Base-by-base conservation (phyloP, 2,797 vertebrate species). In the Hozukius guyotensis region DNA sequence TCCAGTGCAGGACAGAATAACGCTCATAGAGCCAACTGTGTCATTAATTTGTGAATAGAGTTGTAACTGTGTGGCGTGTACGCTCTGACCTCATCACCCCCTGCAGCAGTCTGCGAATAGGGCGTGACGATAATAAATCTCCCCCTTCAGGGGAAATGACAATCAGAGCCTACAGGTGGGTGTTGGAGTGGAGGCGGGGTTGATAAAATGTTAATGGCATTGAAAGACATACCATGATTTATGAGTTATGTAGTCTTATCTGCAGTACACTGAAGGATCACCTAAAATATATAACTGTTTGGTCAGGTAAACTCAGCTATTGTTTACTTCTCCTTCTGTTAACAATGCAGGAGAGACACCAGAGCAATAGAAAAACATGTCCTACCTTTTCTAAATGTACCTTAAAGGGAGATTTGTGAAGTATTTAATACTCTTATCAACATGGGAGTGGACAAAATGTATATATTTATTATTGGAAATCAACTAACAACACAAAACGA, bases 161-260 rank as follows among this genome's bases (percentile, higher is more conserved):
- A 65, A 49, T 80, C 73, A 61, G 22, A 78, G 56, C 53, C 12
- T 42, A 57, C 63, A 81, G 70, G 77, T 81, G 46, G 56, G 46
- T 27, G 81, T 70, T 79, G 20, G 32, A 63, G 75, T 16, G 64
- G 27, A 82, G 62, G 64, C 18, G 24, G 8, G 67, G 75, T 36
- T 68, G 29, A 78, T 78, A 27, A 68, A 80, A 80, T 55, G 49
- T 75, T 82, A 75, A 77, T 71, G 31, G 65, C 3, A 56, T 64
- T 62, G 22, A 62, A 73, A 56, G 59, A 79, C 66, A 52, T 57
- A 25, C 25, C 34, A 32, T 56, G 46, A 36, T 20, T 75, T 2
- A 52, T 31, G 25, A 64, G 6, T 57, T 53, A 46, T 68, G 53
- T 29, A 25, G 60, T 31, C 24, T 4, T 25, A 36, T 20, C 13